Evolutionary conservation across 1,140 invertebrate species (phyloP), one percentile per base, ranked within the genome.

Genomic region (Trachelipus rathkii): DNA sequence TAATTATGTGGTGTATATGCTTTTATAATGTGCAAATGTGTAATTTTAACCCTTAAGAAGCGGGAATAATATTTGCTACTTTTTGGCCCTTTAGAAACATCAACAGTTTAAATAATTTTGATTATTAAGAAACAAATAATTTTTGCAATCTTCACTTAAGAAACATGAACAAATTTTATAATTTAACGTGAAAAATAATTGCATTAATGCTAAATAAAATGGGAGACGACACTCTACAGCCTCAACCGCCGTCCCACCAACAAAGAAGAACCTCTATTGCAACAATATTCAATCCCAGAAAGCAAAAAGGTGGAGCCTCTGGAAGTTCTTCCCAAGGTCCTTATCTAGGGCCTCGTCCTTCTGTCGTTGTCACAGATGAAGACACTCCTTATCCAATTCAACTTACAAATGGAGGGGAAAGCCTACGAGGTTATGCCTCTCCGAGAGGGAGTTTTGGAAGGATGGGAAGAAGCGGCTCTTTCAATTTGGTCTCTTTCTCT

Each of bases 261-360:
- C 50, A 15, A 60, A 13, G 50, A 15, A 60, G 50, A 8, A 13
- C 50, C 11, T 60, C 50, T 8, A 60, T 60, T 19, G 50, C 50
- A 60, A 60, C 50, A 60, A 60, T 60, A 15, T 60, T 60, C 19
- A 60, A 60, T 60, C 50, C 50, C 11, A 13, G 50, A 60, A 60
- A 60, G 50, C 50, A 60, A 60, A 60, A 60, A 60, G 8, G 50
- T 13, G 50, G 50, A 60, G 50, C 11, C 4, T 15, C 50, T 15
- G 11, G 9, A 15, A 15, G 11, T 13, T 19, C 50, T 13, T 33
- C 33, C 33, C 33, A 33, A 33, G 33, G 33, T 33, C 50, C 50
- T 60, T 19, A 60, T 60, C 8, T 60, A 19, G 50, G 50, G 19
- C 50, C 50, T 15, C 50, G 50, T 19, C 50, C 50, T 19, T 60